phyloP scores from a whole-genome alignment of 2,113 vertebrate species.

The Buteo buteo region DNA sequence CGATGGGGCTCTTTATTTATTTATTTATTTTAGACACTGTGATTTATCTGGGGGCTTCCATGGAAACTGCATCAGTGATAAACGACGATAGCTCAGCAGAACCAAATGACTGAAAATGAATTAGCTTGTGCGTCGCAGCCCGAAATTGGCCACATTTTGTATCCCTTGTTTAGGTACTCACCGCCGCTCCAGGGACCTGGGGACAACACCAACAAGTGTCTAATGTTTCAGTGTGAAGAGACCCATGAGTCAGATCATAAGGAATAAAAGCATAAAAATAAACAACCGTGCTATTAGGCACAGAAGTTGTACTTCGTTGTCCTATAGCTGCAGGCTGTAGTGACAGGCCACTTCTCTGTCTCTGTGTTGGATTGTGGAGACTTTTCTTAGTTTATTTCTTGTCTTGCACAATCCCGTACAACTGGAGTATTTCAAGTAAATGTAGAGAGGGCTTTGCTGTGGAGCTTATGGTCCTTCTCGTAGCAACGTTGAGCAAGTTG shows the following conservation, averaged over 20 bases:
- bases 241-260: background rate
- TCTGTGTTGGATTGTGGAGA: background rate
- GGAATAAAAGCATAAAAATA: background rate
- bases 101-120: background rate
- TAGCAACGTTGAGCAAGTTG: background rate
- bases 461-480: background rate
- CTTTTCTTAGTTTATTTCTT: background rate
- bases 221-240: background rate
- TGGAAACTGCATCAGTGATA: background rate
- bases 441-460: background rate
- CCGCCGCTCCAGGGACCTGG: background rate
- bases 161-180: background rate
- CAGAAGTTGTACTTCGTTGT: background rate
- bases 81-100: background rate
- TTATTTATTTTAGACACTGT: background rate
- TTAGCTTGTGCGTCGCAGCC: background rate
- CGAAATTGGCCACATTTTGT: background rate
- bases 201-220: background rate
- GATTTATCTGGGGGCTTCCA: background rate
- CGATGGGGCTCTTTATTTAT: background rate
- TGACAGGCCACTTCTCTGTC: background rate
- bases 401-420: background rate
- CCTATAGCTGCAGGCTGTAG: background rate
- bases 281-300: rapidly evolving
- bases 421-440: background rate